Base-by-base conservation (phyloP, 2,797 vertebrate genomes). In the Myoxocephalus aenaeus region DNA sequence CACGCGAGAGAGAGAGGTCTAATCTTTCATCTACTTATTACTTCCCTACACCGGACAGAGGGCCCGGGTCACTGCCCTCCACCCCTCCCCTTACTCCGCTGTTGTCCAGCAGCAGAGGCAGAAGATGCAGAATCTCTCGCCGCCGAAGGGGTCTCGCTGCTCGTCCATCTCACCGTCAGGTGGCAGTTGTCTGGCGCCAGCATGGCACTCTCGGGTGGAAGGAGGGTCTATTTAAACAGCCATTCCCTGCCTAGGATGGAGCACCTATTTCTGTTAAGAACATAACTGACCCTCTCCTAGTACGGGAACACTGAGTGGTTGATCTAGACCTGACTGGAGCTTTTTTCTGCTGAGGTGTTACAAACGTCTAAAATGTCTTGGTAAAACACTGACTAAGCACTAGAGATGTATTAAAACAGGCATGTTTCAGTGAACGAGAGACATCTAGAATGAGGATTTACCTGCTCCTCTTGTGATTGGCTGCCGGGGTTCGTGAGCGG, bases 391-490 rank as follows among this genome's bases (percentile, higher is more conserved):
- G 61, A 83, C 75, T 82, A 90, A 85, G 32, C 62, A 74, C 54
- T 65, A 80, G 12, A 81, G 71, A 81, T 50, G 48, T 22, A 73
- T 62, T 22, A 59, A 29, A 7, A 83, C 77, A 82, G 15, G 22
- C 75, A 61, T 56, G 29, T 73, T 73, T 50, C 18, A 73, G 13
- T 56, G 29, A 81, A 70, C 13, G 8, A 71, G 5, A 82, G 12
- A 73, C 27, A 76, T 57, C 6, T 32, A 38, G 72, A 73, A 11
- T 11, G 63, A 68, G 40, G 44, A 17, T 71, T 93, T 93, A 96
- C 96, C 96, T 94, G 86, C 83, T 93, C 87, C 90, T 93, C 84
- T 95, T 96, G 91, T 93, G 92, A 81, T 94, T 95, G 61, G 92
- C 77, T 4, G 95, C 91, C 10, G 68, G 91, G 46, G 96, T 94